Conservation (phyloP, 1,140 invertebrate species). For the Antheraea pernyi region DNA sequence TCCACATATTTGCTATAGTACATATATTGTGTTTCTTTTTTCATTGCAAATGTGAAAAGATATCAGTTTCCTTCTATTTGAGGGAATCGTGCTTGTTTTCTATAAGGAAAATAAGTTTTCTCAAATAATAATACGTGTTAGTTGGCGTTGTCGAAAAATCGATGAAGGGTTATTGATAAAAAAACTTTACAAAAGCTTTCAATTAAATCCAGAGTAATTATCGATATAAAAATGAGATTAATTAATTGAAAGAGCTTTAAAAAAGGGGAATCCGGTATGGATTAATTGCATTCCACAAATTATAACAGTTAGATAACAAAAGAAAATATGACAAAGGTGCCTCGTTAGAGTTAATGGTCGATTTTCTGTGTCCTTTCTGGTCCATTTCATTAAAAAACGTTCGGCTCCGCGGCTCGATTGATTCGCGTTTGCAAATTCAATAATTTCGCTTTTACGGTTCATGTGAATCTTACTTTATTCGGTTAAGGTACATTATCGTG, state of each 20-base stretch:
- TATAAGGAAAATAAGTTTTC: too few relatives aligned
- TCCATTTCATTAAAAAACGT: constrained; percentile 62
- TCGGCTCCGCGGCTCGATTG: constrained; percentile 46
- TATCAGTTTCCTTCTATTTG: too few relatives aligned
- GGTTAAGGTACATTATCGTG: not conserved
- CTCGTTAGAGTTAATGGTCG: constrained; percentile 64
- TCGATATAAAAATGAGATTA: constrained; percentile 7
- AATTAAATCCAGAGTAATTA: not conserved
- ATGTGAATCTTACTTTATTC: not conserved
- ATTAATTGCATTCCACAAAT: constrained; percentile 56
- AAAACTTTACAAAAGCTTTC: not conserved
- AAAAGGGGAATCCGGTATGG: constrained; percentile 22
- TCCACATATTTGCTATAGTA: too few relatives aligned
- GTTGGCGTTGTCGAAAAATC: too few relatives aligned
- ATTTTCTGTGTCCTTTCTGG: constrained; percentile 51
- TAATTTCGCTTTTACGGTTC: constrained; percentile 8
- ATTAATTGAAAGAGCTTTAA: constrained; percentile 18
- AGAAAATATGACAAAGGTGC: constrained; percentile 67
- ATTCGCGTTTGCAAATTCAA: constrained; percentile 50
- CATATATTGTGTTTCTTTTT: too few relatives aligned
- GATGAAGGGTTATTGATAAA: too few relatives aligned
- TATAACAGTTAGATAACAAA: constrained; percentile 43
- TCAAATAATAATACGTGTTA: too few relatives aligned
- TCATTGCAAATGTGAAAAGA: too few relatives aligned
- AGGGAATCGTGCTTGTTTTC: too few relatives aligned